A percentile compares a stretch with the other conserved stretches of the same genome.
Conservation (phyloP, 2,888 invertebrate genomes). For the Clepsis dumicolana region DNA sequence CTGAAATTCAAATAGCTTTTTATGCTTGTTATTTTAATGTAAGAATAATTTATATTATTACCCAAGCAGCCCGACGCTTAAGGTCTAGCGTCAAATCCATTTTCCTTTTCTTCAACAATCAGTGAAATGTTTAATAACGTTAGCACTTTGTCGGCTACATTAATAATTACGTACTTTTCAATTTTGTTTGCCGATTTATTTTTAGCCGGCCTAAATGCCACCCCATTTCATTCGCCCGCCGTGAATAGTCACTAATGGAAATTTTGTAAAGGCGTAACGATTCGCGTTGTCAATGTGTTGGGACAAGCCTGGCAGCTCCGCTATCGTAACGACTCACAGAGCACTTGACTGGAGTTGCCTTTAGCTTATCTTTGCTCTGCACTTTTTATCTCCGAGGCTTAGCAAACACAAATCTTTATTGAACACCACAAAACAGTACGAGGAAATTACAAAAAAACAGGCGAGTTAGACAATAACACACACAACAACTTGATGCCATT, state of each 20-base stretch:
- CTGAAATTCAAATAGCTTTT: no score
- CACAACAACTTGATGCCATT: no score
- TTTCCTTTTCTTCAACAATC: not conserved
- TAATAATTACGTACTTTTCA: constrained; percentile 10
- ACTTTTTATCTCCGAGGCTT: no score
- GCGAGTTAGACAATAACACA: no score
- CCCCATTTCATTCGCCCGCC: not conserved
- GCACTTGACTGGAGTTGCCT: no score
- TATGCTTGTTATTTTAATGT: not conserved
- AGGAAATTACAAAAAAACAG: no score
- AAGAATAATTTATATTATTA: not conserved
- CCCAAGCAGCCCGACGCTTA: no score
- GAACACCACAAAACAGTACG: no score
- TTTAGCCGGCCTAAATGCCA: constrained; percentile 9
- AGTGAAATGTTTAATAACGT: not conserved
- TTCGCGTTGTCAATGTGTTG: not conserved
- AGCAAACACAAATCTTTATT: no score
- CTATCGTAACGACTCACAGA: not conserved
- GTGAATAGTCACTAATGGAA: constrained; percentile 9
- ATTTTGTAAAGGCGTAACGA: constrained; percentile 3
- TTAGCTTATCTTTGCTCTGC: no score
- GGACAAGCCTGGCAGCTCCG: constrained; percentile 6
- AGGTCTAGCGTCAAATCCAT: not conserved
- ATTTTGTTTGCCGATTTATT: constrained; percentile 8
- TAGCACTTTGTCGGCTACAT: not conserved